phyloP scores from a whole-genome alignment of 1,140 invertebrate species.

The Conopomorpha cramerella region DNA sequence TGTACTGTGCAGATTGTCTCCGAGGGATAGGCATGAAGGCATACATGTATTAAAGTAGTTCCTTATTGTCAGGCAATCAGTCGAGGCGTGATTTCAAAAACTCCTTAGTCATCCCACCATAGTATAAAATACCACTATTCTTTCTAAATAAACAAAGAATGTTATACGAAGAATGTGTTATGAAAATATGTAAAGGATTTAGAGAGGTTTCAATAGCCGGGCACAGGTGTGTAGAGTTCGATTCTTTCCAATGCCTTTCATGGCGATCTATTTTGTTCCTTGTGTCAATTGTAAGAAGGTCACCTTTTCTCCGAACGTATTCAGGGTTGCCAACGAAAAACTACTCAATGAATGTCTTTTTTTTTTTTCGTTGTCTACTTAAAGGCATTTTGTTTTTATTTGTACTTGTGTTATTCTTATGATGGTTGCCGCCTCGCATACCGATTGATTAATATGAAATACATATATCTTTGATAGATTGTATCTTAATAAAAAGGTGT shows the following conservation, averaged over 20 bases:
- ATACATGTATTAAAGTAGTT: no score
- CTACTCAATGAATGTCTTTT: constrained; percentile 25
- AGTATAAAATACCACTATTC: no score
- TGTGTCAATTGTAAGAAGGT: no score
- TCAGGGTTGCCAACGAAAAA: constrained; percentile 9
- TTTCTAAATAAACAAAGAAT: constrained; percentile 29
- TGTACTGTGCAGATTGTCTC: no score
- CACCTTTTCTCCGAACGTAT: no score
- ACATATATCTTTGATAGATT: constrained; percentile 20
- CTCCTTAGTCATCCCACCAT: no score
- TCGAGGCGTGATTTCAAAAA: constrained; percentile 21
- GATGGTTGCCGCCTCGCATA: constrained; percentile 26
- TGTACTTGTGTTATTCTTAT: constrained; percentile 36
- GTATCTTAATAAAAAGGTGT: constrained; percentile 40
- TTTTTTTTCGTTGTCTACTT: constrained; percentile 41
- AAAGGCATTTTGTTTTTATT: constrained; percentile 50
- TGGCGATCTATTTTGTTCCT: no score
- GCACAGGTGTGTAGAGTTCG: no score
- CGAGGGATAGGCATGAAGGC: no score
- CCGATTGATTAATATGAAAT: constrained; percentile 35
- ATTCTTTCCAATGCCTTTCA: no score
- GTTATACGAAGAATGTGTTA: constrained; percentile 26
- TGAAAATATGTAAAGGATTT: constrained; percentile 36
- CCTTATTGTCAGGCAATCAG: no score
- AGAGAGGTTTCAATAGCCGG: constrained; percentile 16